phyloP scores from a whole-genome alignment of 2,113 vertebrate species.

The Candoia aspera region DNA sequence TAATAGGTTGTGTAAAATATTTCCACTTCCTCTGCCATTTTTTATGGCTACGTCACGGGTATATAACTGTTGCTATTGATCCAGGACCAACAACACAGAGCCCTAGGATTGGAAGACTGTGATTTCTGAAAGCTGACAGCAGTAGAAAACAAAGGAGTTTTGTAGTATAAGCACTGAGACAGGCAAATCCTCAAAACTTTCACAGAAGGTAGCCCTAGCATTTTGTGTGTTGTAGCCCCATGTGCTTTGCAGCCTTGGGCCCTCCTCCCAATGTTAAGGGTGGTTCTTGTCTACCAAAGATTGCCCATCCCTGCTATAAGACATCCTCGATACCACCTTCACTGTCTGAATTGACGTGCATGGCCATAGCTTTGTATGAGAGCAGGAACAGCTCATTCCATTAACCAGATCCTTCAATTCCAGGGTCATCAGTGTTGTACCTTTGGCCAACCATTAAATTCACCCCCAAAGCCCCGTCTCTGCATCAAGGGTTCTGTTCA shows the following conservation, averaged over 20 bases:
- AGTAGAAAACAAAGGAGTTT: not conserved
- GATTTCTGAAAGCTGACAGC: not conserved
- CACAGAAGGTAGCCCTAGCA: not conserved
- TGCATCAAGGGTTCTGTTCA: constrained; percentile 63
- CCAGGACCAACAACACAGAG: not conserved
- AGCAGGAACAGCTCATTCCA: constrained; percentile 16
- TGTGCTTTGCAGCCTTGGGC: not conserved
- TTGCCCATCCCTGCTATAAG: not conserved
- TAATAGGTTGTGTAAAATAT: not conserved
- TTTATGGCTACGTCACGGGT: not conserved
- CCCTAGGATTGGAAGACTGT: not conserved
- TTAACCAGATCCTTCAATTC: constrained; percentile 39
- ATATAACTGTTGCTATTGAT: not conserved
- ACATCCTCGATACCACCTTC: not conserved
- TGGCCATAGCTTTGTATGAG: not conserved
- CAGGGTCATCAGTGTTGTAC: constrained; percentile 47
- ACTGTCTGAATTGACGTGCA: not conserved
- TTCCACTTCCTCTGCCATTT: not conserved
- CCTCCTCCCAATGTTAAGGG: not conserved
- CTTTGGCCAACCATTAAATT: constrained; percentile 60
- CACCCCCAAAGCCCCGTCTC: constrained; percentile 55
- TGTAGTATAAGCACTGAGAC: not conserved
- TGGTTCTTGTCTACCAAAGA: not conserved
- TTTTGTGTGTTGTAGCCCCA: not conserved
- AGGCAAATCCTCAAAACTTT: not conserved